Base-by-base conservation (phyloP, 2,888 invertebrate genomes). In the Tryphoninae sp. region DNA sequence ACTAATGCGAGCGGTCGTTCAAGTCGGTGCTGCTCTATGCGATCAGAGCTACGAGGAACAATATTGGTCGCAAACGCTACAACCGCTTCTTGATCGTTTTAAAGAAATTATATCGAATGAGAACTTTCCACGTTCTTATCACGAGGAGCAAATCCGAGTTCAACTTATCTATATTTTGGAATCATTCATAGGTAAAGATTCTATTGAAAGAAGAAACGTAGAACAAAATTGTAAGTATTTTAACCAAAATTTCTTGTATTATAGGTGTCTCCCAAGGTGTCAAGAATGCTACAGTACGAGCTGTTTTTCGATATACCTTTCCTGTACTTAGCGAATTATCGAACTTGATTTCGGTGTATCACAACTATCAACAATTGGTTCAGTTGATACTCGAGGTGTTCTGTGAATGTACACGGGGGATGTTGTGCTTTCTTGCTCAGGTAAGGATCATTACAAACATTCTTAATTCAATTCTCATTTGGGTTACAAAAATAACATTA, bases 321-420 rank as follows among this genome's bases (percentile, higher is more conserved):
- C 95, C 95, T 6, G 93, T 96, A 51, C 90, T 97, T 86, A 93
- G 93, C 23, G 95, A 95, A 89, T 92, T 96, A 83, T 94, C 96
- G 1, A 94, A 94, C n/a, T 93, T 97, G 64, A 91, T 97, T 77
- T 95, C 94, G 81, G 90, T 95, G 45, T 97, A 96, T 89, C 95
- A 96, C 91, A 96, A 96, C 92, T 96, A 96, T 91, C 95, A 96
- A 75, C 94, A 95, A 77, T 94, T 97, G 79, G 96, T 97, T 67
- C 94, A 96, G 87, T 93, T 96, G 13, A 95, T 96, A 59, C 92
- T 96, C 80, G 95, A 96, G 89, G 92, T 97, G 53, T 95, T 96
- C 82, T 95, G 95, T 53, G 95, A 96, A 88, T 95, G 95, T 86
- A 95, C 96, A 1, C 95, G 95, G 86, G 93, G 94, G 82, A 95